Conservation (phyloP, 2,888 invertebrate genomes). For the Plebejus melissa region DNA sequence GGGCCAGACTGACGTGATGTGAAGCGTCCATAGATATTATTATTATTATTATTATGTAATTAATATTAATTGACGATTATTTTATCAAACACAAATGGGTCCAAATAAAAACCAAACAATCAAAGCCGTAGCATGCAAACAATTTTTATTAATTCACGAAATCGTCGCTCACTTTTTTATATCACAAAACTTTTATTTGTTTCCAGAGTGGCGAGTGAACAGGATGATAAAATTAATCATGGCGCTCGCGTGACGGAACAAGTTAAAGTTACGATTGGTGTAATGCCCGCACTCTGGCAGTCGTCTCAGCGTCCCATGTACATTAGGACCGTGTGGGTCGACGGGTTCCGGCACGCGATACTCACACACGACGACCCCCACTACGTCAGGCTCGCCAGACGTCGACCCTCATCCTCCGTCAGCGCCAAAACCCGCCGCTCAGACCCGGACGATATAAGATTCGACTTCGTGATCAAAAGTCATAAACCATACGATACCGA, state of each 20-base stretch:
- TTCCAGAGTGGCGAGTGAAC: constrained; percentile 25
- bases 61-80: too few species aligned
- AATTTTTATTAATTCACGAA: background rate
- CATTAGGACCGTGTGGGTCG: constrained; percentile 83
- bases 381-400: constrained; percentile 49
- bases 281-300: constrained; percentile 81
- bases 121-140: background rate
- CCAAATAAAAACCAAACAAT: background rate
- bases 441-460: constrained; percentile 50
- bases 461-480: constrained; percentile 59
- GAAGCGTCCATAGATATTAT: too few species aligned
- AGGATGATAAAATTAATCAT: constrained; percentile 54
- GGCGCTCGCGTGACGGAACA: constrained; percentile 55
- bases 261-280: constrained; percentile 42
- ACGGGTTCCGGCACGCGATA: constrained; percentile 84
- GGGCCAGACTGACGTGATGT: too few species aligned
- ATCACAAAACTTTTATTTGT: background rate
- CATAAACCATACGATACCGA: constrained; percentile 46
- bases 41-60: too few species aligned
- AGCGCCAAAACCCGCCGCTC: constrained; percentile 52
- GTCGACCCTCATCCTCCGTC: constrained; percentile 61
- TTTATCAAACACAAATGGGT: background rate
- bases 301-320: constrained; percentile 81
- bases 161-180: background rate
- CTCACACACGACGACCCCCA: constrained; percentile 81